Evolutionary conservation across 2,888 invertebrate species (phyloP), one percentile per base, ranked within the genome.

Genomic region (Xylocampa areola): DNA sequence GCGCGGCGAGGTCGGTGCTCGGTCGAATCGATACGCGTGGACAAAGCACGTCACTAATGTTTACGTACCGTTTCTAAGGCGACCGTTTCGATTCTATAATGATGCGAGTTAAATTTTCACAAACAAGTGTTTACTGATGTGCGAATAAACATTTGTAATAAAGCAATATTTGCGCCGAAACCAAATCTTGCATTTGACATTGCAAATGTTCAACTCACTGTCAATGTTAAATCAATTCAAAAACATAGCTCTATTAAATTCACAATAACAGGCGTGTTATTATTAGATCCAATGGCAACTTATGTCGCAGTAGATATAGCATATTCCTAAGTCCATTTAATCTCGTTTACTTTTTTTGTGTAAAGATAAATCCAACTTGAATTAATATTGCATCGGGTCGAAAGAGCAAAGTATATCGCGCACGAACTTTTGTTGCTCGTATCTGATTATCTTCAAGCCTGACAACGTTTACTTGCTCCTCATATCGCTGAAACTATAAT

Each of bases 31-130:
- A 89, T 90, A 86, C 52, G 63, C 52, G 59, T 44, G 66, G 63
- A 63, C 64, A 43, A 27, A 40, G 50, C 61, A 83, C 88, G 88
- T 88, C 88, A 88, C 81, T 80, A 73, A 48, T 92, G 91, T 92
- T 92, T 91, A 87, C 85, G 81, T 77, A 80, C 76, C 72, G 85
- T 92, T 81, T 80, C 92, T 84, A 89, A 77, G 91, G 91, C 85
- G 84, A 92, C 92, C 82, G 84, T 70, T 86, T 87, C 84, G 81
- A 87, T 89, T 85, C 65, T 73, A 79, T 81, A 77, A 73, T 77
- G 65, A 76, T 68, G 66, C 60, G 61, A 64, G 48, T 52, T 64
- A 57, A 39, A 40, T 65, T 66, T 57, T 51, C 21, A 39, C 55
- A 37, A 51, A 47, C 48, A 45, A 51, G 32, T 52, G 5, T 21